Percentiles rank a stretch among this genome's conserved stretches.
These are phyloP conservation scores for Drosophila nasuta DNA, from an alignment of 1,140 invertebrate genomes.

Conservation along the genomic window DNA sequence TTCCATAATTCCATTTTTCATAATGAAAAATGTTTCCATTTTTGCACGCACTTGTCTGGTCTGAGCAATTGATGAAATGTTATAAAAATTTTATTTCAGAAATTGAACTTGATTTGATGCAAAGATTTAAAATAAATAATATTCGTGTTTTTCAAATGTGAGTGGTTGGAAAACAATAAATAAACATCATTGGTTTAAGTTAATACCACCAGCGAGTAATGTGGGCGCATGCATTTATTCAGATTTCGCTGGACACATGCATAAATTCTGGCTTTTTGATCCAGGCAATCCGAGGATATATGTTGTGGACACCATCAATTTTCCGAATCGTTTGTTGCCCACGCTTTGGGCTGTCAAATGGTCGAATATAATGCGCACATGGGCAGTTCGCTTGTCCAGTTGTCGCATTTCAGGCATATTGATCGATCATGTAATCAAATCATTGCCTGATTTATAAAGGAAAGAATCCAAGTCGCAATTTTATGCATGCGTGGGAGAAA, in stretches of 20 bases:
- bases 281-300: conserved; percentile 22
- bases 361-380: conserved; percentile 28
- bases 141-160: neutral
- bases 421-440: conserved; percentile 61
- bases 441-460: conserved; percentile 45
- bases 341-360: conserved; percentile 63
- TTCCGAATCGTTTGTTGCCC: conserved; percentile 63
- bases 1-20: conserved; percentile 7
- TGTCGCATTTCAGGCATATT: conserved; percentile 17
- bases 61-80: neutral
- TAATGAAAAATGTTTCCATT: neutral
- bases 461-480: neutral
- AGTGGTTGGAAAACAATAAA: neutral
- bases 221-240: conserved; percentile 31
- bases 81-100: neutral
- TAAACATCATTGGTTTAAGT: neutral
- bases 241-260: conserved; percentile 3
- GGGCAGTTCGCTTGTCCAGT: conserved; percentile 28
- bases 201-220: too few relatives aligned
- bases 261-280: neutral
- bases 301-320: conserved; percentile 70
- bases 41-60: neutral
- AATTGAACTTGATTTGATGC: neutral
- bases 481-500: neutral
- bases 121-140: neutral